Base-by-base conservation (phyloP, 2,113 vertebrate species). In the Anoplopoma fimbria region DNA sequence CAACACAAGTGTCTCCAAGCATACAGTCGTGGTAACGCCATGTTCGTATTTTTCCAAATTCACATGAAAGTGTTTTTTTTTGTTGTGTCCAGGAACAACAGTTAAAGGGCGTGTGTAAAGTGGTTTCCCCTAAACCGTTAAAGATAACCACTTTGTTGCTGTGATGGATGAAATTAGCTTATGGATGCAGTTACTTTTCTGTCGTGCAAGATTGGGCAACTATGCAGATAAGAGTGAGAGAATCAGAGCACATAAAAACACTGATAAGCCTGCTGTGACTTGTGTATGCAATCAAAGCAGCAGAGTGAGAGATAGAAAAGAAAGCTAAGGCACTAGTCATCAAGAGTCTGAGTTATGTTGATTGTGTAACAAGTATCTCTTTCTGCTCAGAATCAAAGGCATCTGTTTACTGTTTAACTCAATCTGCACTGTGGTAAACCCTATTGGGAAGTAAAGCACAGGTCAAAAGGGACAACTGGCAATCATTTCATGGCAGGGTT, bases 321-420 rank as follows among this genome's bases (percentile, higher is more conserved):
- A 72, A 31, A 78, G 82, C 62, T 10, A 0, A 83, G 65, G 74
- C 81, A 82, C 17, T 69, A 64, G 78, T 65, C 83, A 75, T 87
- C 76, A 75, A 53, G 45, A 73, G 83, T 84, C 84, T 68, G 86
- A 75, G 79, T 45, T 81, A 8, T 71, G 81, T 15, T 49, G 89
- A 82, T 93, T 93, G 91, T 76, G 89, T 75, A 92, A 93, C 75
- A 91, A 88, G 76, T 81, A 68, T 88, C 80, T 77, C 79, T 40
- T 74, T 75, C 84, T 81, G 88, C 80, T 82, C 65, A 38, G 40
- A 81, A 87, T 89, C 82, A 53, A 80, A 80, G 79, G 86, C 92
- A 93, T 93, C 88, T 93, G 93, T 91, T 94, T 92, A 94, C 88
- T 90, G 87, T 93, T 93, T 90, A 90, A 90, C 92, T 88, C 64